These are phyloP conservation scores for Chrysocyon brachyurus DNA, from an alignment of 2,797 vertebrate species.

Conservation along the genomic window DNA sequence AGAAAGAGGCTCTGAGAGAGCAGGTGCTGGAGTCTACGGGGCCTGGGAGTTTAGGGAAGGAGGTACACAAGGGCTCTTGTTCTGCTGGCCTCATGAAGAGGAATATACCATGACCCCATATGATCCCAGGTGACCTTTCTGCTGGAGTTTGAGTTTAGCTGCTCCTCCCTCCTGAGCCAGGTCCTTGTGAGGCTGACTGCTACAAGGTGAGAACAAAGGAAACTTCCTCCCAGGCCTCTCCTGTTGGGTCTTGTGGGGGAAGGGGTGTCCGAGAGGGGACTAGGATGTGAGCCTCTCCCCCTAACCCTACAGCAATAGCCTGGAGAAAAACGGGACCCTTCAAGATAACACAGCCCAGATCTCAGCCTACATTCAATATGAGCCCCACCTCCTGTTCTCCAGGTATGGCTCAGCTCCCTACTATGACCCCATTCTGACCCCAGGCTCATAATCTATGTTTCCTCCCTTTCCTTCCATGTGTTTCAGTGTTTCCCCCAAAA, in stretches of 20 bases:
- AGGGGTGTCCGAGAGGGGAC: neutral
- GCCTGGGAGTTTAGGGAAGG: neutral
- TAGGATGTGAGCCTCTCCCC: neutral
- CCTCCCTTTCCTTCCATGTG: neutral
- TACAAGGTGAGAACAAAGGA: slow-evolving; percentile 88
- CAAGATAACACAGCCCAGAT: slow-evolving; percentile 92
- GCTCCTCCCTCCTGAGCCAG: slow-evolving; percentile 90
- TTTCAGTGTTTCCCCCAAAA: neutral
- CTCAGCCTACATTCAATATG: slow-evolving; percentile 91
- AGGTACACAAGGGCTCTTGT: neutral
- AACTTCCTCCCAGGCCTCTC: neutral
- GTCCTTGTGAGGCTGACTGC: slow-evolving; percentile 92
- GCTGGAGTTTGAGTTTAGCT: slow-evolving; percentile 96
- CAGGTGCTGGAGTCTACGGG: neutral
- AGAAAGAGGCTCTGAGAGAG: neutral
- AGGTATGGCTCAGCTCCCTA: slow-evolving; percentile 86
- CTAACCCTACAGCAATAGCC: slow-evolving; percentile 90
- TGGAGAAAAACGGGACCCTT: slow-evolving; percentile 90
- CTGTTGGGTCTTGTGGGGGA: neutral
- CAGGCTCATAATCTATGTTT: neutral
- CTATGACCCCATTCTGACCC: neutral
- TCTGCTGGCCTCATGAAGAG: neutral
- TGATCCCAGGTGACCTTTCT: slow-evolving; percentile 92
- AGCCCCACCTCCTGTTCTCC: slow-evolving; percentile 94
- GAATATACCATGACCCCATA: neutral